Base-by-base conservation (phyloP, 2,888 invertebrate species). In the Hirtodrosophila cameraria region DNA sequence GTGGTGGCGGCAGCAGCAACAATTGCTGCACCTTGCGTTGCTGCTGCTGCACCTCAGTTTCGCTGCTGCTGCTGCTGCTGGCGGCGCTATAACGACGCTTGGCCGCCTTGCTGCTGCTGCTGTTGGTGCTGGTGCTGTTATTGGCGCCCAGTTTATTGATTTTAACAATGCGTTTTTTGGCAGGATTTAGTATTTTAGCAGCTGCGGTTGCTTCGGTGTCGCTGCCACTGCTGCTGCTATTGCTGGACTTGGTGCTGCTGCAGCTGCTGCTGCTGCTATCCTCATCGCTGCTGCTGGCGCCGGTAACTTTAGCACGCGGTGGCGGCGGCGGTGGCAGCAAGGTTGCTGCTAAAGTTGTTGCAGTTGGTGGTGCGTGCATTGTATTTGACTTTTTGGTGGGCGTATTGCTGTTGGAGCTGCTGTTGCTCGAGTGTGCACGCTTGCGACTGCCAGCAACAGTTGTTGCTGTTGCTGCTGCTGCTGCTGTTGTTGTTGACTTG, bases 391-490 rank as follows among this genome's bases (percentile, higher is more conserved):
- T 88, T 46, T 87, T 90, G 60, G 81, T 87, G 42, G 86, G 74
- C 31, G 85, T 86, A 38, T 57, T 83, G 65, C 59, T 50, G 39
- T 75, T 75, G 72, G 82, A 70, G 52, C 77, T 69, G 71, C 79
- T 62, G 50, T 75, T 50, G 64, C 86, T 82, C 49, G 69, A 69
- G 57, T 85, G 76, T 27, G 85, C 79, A 9, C 79, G 93, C 90
- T 45, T 92, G 91, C 57, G 91, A 18, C 39, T 49, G 11, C 18
- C 49, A 1, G 90, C 46, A 36, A 31, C 66, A 15, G 36, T 42
- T n/a, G 57, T 89, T 12, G 59, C 50, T 15, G 50, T 9, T 8
- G 54, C 4, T 6, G 35, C 15, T 30, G 38, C 23, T 33, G 49
- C 46, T n/a, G n/a, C n/a, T n/a, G n/a, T n/a, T n/a, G n/a, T n/a